phyloP scores from a whole-genome alignment of 30 jellyfish, hydroid and myxozoan genomes.

The Clytia hemisphaerica region DNA sequence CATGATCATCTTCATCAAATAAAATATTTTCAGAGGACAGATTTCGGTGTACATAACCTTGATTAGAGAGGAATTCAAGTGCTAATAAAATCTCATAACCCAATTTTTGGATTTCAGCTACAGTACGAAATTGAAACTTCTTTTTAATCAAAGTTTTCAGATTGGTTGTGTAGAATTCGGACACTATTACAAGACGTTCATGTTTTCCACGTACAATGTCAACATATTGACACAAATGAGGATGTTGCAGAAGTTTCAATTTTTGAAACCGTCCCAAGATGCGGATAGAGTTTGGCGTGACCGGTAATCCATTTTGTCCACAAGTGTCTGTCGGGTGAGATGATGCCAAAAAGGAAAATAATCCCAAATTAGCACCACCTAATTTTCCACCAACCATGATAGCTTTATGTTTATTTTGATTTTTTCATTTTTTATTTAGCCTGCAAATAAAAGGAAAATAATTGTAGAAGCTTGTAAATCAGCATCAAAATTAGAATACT shows the following conservation, averaged over 20 bases:
- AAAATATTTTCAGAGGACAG: slow-evolving; percentile 68
- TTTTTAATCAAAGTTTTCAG: neutral
- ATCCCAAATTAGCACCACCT: slow-evolving; percentile 61
- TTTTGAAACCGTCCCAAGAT: slow-evolving; percentile 76
- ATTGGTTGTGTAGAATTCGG: slow-evolving; percentile 55
- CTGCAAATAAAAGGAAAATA: no score
- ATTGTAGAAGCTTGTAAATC: no score
- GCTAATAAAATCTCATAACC: slow-evolving; percentile 41
- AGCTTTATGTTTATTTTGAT: no score
- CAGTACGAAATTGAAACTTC: neutral
- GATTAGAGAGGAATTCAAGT: slow-evolving; percentile 44
- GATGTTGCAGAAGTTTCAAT: slow-evolving; percentile 55
- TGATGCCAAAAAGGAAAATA: slow-evolving; percentile 77
- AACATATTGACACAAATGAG: slow-evolving; percentile 69
- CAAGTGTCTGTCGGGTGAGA: slow-evolving; percentile 96
- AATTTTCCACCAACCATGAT: no score
- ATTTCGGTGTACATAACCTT: slow-evolving; percentile 64
- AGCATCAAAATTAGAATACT: no score
- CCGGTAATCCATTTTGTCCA: slow-evolving; percentile 92
- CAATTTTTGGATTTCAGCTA: slow-evolving; percentile 42
- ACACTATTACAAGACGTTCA: slow-evolving; percentile 74
- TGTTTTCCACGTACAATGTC: slow-evolving; percentile 83
- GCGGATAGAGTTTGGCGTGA: slow-evolving; percentile 91
- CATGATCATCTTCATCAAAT: slow-evolving; percentile 29
- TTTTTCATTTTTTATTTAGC: no score